Evolutionary conservation across 2,113 vertebrate species (phyloP), one percentile per base, ranked within the genome.

Genomic region (Pelobates fuscus): DNA sequence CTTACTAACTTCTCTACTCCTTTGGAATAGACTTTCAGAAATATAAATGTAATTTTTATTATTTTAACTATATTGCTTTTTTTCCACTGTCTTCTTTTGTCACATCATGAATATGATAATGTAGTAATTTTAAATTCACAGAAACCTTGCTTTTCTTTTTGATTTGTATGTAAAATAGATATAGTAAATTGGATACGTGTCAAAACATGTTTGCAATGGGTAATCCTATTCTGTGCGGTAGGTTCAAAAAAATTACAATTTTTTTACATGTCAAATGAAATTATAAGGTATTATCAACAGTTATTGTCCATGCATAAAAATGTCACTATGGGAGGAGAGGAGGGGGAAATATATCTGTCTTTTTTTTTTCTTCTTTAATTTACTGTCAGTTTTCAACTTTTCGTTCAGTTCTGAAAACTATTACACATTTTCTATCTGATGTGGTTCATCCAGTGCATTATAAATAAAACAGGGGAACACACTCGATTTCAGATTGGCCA

Each of bases 381-480:
- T 10, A 37, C 32, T 37, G 0, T 4, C 55, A 11, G 20, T 8
- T 20, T 25, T 21, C n/a, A n/a, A n/a, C n/a, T 41, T 59, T 27
- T 59, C 8, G 12, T 18, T 59, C 12, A 14, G 18, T 37, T 43
- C 15, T 59, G 11, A 3, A 23, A 49, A 21, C 23, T 46, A n/a
- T n/a, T n/a, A n/a, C n/a, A n/a, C n/a, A 49, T 23, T 61, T 20
- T 70, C 17, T 37, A 60, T 59, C 27, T 20, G 15, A 44, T 59
- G 23, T 17, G 15, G 12, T 49, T n/a, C 7, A 7, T 59, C 6
- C 54, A 71, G 25, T 10, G 10, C 10, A 26, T 46, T n/a, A 71
- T 71, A 71, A 71, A 71, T 61, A 71, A 71, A 71, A 61, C 55
- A 46, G 41, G 24, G 46, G 41, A 61, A 49, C 18, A 60, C 55